phyloP scores from a whole-genome alignment of 2,888 invertebrate species.

The Yponomeuta evonymella region DNA sequence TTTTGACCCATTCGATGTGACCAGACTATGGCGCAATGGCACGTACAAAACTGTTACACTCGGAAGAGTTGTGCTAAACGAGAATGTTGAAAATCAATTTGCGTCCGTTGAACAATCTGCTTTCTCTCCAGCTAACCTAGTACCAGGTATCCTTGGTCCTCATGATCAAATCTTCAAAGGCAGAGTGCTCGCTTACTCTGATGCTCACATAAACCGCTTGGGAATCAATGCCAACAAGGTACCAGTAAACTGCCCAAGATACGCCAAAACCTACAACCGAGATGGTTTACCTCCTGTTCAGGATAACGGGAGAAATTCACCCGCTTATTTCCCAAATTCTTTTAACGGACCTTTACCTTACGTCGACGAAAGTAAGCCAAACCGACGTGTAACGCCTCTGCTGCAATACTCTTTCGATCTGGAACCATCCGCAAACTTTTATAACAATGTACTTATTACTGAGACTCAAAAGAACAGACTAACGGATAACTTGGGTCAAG shows the following conservation, averaged over 20 bases:
- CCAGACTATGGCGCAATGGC: constrained; percentile 49
- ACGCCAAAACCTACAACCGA: constrained; percentile 41
- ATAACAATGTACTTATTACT: not conserved
- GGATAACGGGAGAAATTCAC: constrained; percentile 89
- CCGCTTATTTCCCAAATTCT: constrained; percentile 96
- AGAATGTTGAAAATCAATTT: constrained; percentile 44
- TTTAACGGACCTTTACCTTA: constrained; percentile 88
- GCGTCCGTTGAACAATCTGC: constrained; percentile 42
- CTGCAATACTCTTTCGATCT: not conserved
- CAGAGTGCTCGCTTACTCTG: constrained; percentile 42
- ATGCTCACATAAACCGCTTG: constrained; percentile 47
- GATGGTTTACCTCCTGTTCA: constrained; percentile 79
- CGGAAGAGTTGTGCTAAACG: constrained; percentile 43
- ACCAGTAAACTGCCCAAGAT: constrained; percentile 43
- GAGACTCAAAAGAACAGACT: not conserved
- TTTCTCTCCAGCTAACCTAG: constrained; percentile 48
- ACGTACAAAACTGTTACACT: constrained; percentile 44
- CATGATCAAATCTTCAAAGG: constrained; percentile 43
- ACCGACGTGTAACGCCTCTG: constrained; percentile 5
- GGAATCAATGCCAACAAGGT: constrained; percentile 48
- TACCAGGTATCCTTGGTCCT: constrained; percentile 57
- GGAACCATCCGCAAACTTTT: not conserved
- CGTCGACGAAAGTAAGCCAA: constrained; percentile 53
- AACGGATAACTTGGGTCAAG: not conserved
- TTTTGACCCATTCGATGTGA: constrained; percentile 57